Base-by-base conservation (phyloP, 2,888 invertebrate species). In the Kryphioiulus occultus region DNA sequence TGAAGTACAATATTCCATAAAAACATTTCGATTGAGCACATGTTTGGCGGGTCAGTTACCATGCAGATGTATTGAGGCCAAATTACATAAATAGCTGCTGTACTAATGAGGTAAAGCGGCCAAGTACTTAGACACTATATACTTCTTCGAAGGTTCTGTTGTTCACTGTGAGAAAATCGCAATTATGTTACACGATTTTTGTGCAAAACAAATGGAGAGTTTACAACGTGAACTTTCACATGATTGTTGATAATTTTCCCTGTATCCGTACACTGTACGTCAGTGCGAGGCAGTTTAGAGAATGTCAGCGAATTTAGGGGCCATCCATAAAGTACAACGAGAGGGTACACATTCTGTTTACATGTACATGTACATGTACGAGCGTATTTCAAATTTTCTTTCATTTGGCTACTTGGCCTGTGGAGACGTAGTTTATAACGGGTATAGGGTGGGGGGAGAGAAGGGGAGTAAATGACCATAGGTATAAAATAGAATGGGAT, bases 391-490 rank as follows among this genome's bases (percentile, higher is more conserved):
- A 47, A 47, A 47, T 10, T 47, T 1, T 15, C 1, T 47, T 47
- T 47, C 47, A 2, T 22, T 59, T 59, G 59, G 22, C 59, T 59
- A 59, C 59, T 59, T 59, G 59, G 59, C 59, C 59, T 59, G 59
- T 59, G 59, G 59, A 59, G 59, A 5, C 22, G 59, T 5, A 17
- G 59, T 59, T 59, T 59, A 59, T n/a, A 59, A n/a, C 59, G 59
- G 22, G n/a, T 59, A 59, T 59, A 22, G 59, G 59, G 59, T 5
- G 17, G 47, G 47, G 59, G 59, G 59, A 59, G n/a, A 59, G 3
- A 22, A 59, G 59, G 59, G 59, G 59, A 59, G 59, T 59, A 59
- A 59, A 59, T 59, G 59, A 59, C 59, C 59, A 59, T 59, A 59
- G 59, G 59, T 59, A 59, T 59, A 22, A 59, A 59, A 59, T 59